phyloP scores from a whole-genome alignment of 2,888 invertebrate genomes.

The Alentia gelatinosa region DNA sequence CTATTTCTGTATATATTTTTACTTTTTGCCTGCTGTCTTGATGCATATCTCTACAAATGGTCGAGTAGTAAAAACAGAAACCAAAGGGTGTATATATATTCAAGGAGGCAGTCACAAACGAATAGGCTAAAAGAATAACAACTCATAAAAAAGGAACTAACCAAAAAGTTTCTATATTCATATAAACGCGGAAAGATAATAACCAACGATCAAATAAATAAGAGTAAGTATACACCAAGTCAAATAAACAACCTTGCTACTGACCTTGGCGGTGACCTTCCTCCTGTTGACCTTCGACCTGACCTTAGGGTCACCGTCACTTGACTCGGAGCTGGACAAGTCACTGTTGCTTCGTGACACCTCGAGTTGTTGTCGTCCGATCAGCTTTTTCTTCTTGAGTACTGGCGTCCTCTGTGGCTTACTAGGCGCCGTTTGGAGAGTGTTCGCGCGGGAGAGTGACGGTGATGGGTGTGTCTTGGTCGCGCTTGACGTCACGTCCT shows the following conservation, averaged over 20 bases:
- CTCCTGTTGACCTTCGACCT: neutral
- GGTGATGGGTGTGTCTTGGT: neutral
- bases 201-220: no score
- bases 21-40: no score
- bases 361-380: neutral
- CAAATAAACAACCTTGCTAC: neutral
- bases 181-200: no score
- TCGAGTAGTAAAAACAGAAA: no score
- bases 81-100: no score
- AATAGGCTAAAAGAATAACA: no score
- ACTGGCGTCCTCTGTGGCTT: neutral
- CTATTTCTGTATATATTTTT: no score
- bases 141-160: no score
- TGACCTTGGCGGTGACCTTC: neutral
- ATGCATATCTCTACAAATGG: no score
- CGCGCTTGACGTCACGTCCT: neutral
- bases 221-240: no score
- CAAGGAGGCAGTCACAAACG: no score
- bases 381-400: slow-evolving; percentile 27
- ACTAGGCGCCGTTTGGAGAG: neutral
- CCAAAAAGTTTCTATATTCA: no score
- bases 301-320: neutral
- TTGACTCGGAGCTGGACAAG: slow-evolving; percentile 17
- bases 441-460: neutral
- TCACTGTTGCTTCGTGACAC: neutral